Conservation (phyloP, 1,140 invertebrate genomes). For the Pseudoatta argentina region DNA sequence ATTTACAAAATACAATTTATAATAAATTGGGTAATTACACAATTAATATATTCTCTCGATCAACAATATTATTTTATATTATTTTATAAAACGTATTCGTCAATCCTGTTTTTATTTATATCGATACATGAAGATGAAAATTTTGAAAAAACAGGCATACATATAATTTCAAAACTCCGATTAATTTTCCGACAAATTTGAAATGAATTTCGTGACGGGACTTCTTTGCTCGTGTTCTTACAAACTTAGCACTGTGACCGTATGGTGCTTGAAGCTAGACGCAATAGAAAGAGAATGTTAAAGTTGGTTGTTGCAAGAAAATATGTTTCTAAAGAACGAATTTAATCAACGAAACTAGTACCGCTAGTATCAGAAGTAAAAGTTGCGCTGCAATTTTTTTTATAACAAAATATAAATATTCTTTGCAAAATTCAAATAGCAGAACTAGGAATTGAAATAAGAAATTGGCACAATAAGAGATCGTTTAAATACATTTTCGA, state of each 20-base stretch:
- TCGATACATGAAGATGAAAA: not conserved
- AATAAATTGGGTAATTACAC: not conserved
- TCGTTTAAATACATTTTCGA: constrained; percentile 23
- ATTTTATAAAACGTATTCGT: not conserved
- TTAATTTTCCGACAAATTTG: constrained; percentile 41
- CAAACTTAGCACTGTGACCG: constrained; percentile 32
- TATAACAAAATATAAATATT: not conserved
- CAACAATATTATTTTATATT: not conserved
- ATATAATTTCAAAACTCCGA: constrained; percentile 6
- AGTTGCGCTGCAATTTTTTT: not conserved
- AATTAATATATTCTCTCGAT: not conserved
- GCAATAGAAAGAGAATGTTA: constrained; percentile 32
- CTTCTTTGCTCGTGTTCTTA: not conserved
- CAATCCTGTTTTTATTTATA: not conserved
- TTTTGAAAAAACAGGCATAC: not conserved
- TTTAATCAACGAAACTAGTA: constrained; percentile 10
- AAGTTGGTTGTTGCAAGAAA: constrained; percentile 31
- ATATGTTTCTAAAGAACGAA: constrained; percentile 41
- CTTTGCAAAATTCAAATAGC: not conserved
- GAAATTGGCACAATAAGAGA: constrained; percentile 22
- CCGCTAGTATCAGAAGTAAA: not conserved
- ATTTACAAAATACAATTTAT: not conserved
- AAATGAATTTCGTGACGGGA: constrained; percentile 57
- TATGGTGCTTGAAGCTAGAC: not conserved
- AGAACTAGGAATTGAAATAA: not conserved